Evolutionary conservation across 2,797 vertebrate genomes (phyloP).

Genomic region (Arctocebus calabarensis): DNA sequence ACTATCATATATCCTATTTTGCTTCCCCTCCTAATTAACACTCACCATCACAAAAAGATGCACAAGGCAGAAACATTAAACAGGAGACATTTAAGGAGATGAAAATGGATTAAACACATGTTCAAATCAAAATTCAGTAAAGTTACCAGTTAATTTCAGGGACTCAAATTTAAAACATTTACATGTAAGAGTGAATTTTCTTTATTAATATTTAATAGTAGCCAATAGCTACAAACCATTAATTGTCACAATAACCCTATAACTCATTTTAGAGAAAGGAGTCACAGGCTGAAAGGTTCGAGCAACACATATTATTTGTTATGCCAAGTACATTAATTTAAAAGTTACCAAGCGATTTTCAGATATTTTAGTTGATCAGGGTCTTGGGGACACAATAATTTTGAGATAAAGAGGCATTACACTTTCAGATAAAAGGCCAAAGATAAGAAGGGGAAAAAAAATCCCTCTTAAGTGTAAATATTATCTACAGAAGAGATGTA

Average conservation of each 20-base stretch:
- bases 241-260: background rate
- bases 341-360: background rate
- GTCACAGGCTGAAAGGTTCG: background rate
- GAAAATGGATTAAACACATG: background rate
- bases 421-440: constrained; percentile 14
- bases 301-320: background rate
- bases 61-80: constrained; percentile 31
- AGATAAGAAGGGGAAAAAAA: background rate
- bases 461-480: background rate
- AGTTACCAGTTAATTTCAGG: background rate
- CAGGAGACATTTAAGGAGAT: constrained; percentile 16
- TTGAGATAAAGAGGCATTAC: background rate
- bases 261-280: constrained; percentile 9
- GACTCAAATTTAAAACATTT: constrained; percentile 46
- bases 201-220: constrained; percentile 45
- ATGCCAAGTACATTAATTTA: background rate
- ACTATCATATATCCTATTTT: background rate
- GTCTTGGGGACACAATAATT: background rate
- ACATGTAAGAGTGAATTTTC: constrained; percentile 39
- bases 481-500: constrained; percentile 35
- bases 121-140: constrained; percentile 57
- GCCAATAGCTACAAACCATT: constrained; percentile 35
- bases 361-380: constrained; percentile 3
- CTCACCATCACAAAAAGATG: constrained; percentile 31
- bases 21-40: constrained; percentile 40